Percentiles rank a stretch among this genome's conserved stretches.
phyloP scores from a whole-genome alignment of 2,888 invertebrate species.

The Aricia artaxerxes region DNA sequence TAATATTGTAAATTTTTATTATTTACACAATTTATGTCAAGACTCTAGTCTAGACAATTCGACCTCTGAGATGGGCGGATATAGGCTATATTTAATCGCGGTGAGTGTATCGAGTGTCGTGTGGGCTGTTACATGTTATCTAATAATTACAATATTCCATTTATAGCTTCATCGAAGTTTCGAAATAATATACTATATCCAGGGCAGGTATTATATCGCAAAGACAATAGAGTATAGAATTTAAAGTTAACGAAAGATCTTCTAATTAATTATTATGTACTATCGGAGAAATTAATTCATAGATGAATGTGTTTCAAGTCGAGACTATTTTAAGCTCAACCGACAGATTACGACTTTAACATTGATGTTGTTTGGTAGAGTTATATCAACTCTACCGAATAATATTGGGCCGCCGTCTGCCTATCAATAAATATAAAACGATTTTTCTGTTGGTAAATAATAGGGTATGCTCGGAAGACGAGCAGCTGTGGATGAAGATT shows the following conservation, averaged over 20 bases:
- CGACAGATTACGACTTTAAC: background rate
- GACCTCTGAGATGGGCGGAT: background rate
- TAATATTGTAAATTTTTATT: background rate
- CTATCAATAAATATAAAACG: no score
- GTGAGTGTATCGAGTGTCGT: conserved; percentile 8
- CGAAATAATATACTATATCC: background rate
- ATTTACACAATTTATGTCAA: background rate
- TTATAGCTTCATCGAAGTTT: background rate
- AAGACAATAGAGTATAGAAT: background rate
- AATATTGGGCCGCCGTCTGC: no score
- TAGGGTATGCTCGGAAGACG: no score
- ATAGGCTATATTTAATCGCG: conserved; percentile 15
- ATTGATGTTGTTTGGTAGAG: no score
- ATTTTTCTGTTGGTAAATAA: no score
- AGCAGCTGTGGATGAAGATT: no score
- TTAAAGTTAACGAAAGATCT: background rate
- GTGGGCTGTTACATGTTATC: background rate
- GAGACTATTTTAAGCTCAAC: background rate
- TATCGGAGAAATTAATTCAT: background rate
- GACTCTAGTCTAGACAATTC: background rate
- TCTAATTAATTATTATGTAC: background rate
- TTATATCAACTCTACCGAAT: no score
- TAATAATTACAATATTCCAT: background rate
- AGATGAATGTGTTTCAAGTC: background rate
- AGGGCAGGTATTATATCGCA: background rate